A percentile compares a stretch with the other conserved stretches of the same genome.
These are phyloP conservation scores for Panagrolaimus sp. DNA, from an alignment of 1,140 invertebrate genomes.

Conservation along the genomic window DNA sequence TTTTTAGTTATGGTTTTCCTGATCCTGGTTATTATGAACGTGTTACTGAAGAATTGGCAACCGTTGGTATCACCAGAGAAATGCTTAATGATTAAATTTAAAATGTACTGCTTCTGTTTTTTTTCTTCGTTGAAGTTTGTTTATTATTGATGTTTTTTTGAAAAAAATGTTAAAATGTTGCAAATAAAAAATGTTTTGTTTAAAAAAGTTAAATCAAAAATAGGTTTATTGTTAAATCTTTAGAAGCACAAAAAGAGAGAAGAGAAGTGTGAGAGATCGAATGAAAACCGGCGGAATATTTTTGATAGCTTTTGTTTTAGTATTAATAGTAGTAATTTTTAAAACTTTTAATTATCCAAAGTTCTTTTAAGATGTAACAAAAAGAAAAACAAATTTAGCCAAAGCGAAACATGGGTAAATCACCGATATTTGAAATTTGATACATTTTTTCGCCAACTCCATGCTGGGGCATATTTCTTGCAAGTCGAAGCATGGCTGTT, in stretches of 20 bases:
- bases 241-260: too few relatives aligned
- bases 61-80: slow-evolving; percentile 33
- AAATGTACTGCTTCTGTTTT: not conserved
- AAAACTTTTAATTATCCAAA: too few relatives aligned
- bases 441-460: slow-evolving; percentile 9
- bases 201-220: too few relatives aligned
- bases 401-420: slow-evolving; percentile 11
- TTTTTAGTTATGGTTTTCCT: slow-evolving; percentile 42
- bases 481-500: not conserved
- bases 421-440: slow-evolving; percentile 3
- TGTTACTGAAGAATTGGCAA: slow-evolving; percentile 41
- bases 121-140: not conserved
- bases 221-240: too few relatives aligned
- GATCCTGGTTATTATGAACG: slow-evolving; percentile 42
- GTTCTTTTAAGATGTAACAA: not conserved
- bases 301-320: too few relatives aligned
- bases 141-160: too few relatives aligned
- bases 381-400: not conserved
- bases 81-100: slow-evolving; percentile 18
- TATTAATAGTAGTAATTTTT: too few relatives aligned
- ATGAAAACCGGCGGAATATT: too few relatives aligned
- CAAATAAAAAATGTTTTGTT: too few relatives aligned
- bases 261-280: too few relatives aligned
- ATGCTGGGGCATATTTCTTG: not conserved
- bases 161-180: too few relatives aligned